Percentiles rank a stretch among this genome's conserved stretches.
These are phyloP conservation scores for Propithecus deckenii DNA, from an alignment of 2,797 vertebrate genomes.

Conservation along the genomic window DNA sequence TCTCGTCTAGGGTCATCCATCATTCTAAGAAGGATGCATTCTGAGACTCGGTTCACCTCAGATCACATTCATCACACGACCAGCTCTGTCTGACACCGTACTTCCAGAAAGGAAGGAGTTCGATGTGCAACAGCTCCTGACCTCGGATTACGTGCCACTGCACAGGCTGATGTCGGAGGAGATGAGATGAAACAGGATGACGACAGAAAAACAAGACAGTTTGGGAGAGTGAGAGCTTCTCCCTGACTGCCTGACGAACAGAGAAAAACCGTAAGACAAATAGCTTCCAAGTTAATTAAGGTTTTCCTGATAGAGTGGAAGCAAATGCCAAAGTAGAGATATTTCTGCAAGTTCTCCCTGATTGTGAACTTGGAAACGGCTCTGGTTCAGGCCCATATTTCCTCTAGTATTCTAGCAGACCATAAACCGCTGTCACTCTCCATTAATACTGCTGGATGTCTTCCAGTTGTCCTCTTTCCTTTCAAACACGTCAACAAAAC, in stretches of 20 bases:
- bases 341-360: not conserved
- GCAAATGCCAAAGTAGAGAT: not conserved
- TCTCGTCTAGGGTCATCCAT: not conserved
- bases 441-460: not conserved
- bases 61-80: not conserved
- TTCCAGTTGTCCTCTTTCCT: slow-evolving; percentile 40
- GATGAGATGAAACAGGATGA: not conserved
- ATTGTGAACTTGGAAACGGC: not conserved
- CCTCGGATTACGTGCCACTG: rapidly evolving
- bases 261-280: not conserved
- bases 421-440: slow-evolving; percentile 43
- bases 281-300: not conserved
- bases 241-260: not conserved
- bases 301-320: not conserved
- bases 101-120: not conserved
- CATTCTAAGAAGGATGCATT: not conserved
- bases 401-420: slow-evolving; percentile 31
- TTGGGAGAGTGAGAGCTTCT: not conserved
- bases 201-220: not conserved
- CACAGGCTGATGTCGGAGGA: not conserved
- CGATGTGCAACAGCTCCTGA: not conserved
- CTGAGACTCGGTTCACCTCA: not conserved
- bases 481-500: slow-evolving; percentile 50
- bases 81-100: not conserved
- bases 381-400: not conserved